Percentiles rank a stretch among this genome's conserved stretches.
Evolutionary conservation across 2,888 invertebrate genomes (phyloP).

Genomic region (Loripinus fragilis): DNA sequence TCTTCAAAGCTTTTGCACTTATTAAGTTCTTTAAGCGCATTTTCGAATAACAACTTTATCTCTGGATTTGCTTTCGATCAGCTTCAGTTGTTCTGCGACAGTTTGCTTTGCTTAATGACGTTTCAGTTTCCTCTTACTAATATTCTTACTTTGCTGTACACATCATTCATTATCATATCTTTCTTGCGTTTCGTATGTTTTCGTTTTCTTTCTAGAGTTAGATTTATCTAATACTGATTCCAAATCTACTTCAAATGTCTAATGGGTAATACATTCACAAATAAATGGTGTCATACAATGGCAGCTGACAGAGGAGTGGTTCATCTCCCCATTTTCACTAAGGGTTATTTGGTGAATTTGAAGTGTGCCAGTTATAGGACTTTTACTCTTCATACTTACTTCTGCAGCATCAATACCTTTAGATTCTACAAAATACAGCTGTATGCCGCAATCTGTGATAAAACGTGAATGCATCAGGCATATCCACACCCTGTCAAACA

Average conservation of each 20-base stretch:
- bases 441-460: background rate
- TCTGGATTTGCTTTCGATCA: no score
- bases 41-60: no score
- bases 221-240: no score
- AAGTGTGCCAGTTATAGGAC: background rate
- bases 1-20: background rate
- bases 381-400: background rate
- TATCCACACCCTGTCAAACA: constrained; percentile 32
- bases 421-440: background rate
- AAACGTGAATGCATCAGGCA: constrained; percentile 5
- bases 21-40: background rate
- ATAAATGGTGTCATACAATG: no score
- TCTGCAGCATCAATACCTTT: background rate
- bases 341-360: background rate
- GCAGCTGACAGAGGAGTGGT: background rate
- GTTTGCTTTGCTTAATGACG: background rate
- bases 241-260: no score
- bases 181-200: no score
- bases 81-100: no score
- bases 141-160: no score
- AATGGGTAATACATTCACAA: no score
- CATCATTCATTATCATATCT: no score
- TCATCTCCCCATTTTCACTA: background rate
- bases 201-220: no score
- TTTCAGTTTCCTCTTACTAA: background rate